A percentile compares a stretch with the other conserved stretches of the same genome.
These are phyloP conservation scores for Chrysolina oricalcia DNA, from an alignment of 2,888 invertebrate species.

Conservation along the genomic window DNA sequence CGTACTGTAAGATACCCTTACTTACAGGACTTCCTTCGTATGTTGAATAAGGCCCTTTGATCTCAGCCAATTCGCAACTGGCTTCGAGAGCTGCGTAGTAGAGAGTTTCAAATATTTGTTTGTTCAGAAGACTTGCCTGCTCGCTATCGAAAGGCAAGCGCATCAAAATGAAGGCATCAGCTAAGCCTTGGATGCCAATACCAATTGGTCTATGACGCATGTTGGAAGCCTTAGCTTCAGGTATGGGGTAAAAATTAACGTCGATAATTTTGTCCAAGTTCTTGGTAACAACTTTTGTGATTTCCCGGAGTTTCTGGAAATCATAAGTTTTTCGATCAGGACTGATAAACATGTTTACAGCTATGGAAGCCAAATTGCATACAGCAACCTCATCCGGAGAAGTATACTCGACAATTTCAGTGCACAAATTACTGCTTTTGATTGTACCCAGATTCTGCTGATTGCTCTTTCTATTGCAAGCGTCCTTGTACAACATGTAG, in stretches of 20 bases:
- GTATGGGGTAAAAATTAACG: constrained; percentile 94
- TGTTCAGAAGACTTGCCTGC: constrained; percentile 89
- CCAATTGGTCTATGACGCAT: constrained; percentile 89
- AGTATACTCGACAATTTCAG: constrained; percentile 97
- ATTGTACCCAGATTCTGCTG: constrained; percentile 99
- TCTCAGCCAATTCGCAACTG: constrained; percentile 93
- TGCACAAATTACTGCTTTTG: constrained; percentile 90
- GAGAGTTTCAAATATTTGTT: constrained; percentile 97
- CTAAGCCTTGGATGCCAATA: constrained; percentile 96
- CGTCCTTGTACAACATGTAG: constrained; percentile 97
- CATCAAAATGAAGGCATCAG: constrained; percentile 96
- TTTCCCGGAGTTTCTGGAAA: constrained; percentile 88
- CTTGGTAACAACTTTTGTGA: constrained; percentile 89
- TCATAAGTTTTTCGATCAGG: constrained; percentile 85
- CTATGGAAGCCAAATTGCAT: constrained; percentile 97
- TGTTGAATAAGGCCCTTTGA: constrained; percentile 89
- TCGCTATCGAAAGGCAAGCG: constrained; percentile 93
- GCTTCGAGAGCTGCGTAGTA: constrained; percentile 98
- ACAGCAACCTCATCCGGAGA: constrained; percentile 95
- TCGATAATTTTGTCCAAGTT: constrained; percentile 99
- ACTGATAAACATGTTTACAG: constrained; percentile 94
- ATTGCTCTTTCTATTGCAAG: constrained; percentile 97
- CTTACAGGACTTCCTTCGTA: constrained; percentile 92
- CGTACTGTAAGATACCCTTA: constrained; percentile 90
- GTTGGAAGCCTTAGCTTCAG: constrained; percentile 92